Evolutionary conservation across 2,888 invertebrate species (phyloP), one percentile per base, ranked within the genome.

Genomic region (Dicranocentrus wangi): DNA sequence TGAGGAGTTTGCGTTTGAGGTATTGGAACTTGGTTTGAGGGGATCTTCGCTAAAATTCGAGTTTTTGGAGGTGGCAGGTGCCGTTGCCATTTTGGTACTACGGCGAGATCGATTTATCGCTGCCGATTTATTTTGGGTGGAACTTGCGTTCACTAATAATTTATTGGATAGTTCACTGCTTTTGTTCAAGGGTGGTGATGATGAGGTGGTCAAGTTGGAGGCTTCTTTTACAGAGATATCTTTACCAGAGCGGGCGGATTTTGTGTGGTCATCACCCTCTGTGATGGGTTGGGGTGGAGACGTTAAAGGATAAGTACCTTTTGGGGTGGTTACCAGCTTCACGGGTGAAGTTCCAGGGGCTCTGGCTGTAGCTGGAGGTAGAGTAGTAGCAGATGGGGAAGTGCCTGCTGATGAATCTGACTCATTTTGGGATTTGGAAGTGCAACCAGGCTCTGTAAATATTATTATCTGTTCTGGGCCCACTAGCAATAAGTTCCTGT

Each of bases 401-500:
- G 23, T 47, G 19, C 25, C 43, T 7, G 28, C 58, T 2, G n/a
- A n/a, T n/a, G n/a, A n/a, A n/a, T 21, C 53, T 21, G 75, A 42
- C 15, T 21, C 47, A 17, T 51, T 51, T n/a, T n/a, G 8, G n/a
- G 79, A 60, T 27, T 28, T 66, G 51, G 61, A 32, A n/a, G 5
- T 47, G 25, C 83, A 85, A 21, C 81, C 82, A n/a, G 81, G 82
- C 47, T 84, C 83, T 19, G 81, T 85, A 53, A 77, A 83, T 19
- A 85, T 66, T 19, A 84, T 69, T 23, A 85, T 83, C 78, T 85
- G 85, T 15, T 75, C 81, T 58, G 82, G 73, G 15, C 55, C 75
- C 69, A 85, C 77, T 42, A 81, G 60, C 17, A 43, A n/a, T n/a
- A n/a, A n/a, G 15, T 58, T 66, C 73, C 85, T 85, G 71, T 17